phyloP scores from a whole-genome alignment of 1,140 invertebrate species.

The Neomicropteryx cornuta region DNA sequence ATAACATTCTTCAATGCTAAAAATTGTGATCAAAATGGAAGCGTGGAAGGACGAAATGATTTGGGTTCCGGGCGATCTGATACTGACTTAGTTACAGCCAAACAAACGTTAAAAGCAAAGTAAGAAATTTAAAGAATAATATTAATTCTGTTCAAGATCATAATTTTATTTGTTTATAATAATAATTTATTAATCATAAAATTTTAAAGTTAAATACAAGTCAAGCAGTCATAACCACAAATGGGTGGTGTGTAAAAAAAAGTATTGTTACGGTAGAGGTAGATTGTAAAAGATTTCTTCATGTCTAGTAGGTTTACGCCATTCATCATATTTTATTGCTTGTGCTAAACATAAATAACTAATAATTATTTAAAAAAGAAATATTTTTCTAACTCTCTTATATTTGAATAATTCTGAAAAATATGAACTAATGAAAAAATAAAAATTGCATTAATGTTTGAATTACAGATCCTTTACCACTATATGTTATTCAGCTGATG shows the following conservation, averaged over 20 bases:
- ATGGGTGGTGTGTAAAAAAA: too few species aligned
- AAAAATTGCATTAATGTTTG: slow-evolving; percentile 1
- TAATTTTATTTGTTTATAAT: neutral
- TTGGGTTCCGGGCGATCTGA: slow-evolving; percentile 72
- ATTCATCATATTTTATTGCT: too few species aligned
- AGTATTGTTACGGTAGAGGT: too few species aligned
- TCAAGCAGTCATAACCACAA: slow-evolving; percentile 1
- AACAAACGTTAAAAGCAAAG: slow-evolving; percentile 76
- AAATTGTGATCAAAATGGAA: slow-evolving; percentile 56
- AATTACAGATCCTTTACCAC: slow-evolving; percentile 74
- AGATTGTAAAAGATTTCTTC: too few species aligned
- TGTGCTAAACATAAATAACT: too few species aligned
- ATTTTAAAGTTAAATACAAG: neutral
- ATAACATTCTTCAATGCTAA: slow-evolving; percentile 76
- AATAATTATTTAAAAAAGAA: too few species aligned
- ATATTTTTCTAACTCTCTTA: too few species aligned
- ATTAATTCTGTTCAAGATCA: slow-evolving; percentile 5
- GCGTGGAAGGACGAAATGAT: slow-evolving; percentile 83
- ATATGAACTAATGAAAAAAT: too few species aligned
- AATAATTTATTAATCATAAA: too few species aligned
- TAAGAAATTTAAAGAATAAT: slow-evolving; percentile 36
- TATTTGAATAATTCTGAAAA: too few species aligned
- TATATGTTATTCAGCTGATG: slow-evolving; percentile 88
- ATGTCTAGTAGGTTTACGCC: too few species aligned
- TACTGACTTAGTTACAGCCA: slow-evolving; percentile 78